Conservation (phyloP, 2,797 vertebrate species). For the Neosalanx taihuensis region DNA sequence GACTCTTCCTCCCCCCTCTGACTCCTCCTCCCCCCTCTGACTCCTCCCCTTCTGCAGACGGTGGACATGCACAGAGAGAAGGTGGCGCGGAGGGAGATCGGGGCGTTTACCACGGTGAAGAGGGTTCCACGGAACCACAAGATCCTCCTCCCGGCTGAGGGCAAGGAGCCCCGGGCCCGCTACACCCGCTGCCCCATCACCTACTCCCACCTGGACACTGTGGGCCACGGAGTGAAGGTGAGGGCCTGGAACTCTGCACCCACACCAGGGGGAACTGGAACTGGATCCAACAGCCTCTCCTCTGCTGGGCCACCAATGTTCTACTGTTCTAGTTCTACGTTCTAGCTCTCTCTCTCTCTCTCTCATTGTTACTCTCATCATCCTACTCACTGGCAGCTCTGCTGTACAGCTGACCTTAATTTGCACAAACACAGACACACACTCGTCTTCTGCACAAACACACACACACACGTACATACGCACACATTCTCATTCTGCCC, state of each 20-base stretch:
- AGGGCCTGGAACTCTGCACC: background rate
- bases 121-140: constrained; percentile 68
- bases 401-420: background rate
- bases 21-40: background rate
- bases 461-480: background rate
- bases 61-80: constrained; percentile 88
- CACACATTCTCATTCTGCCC: background rate
- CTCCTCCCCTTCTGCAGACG: constrained; percentile 61
- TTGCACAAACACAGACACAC: constrained; percentile 12
- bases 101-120: constrained; percentile 67
- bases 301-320: background rate
- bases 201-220: constrained; percentile 76
- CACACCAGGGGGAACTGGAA: too few species aligned
- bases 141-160: constrained; percentile 63
- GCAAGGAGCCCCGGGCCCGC: constrained; percentile 56
- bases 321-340: too few species aligned
- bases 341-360: background rate
- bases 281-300: background rate
- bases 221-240: constrained; percentile 89
- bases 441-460: background rate
- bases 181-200: constrained; percentile 82
- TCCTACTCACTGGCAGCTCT: background rate
- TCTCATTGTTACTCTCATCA: background rate
- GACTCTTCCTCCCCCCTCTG: too few species aligned
- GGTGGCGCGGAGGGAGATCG: constrained; percentile 82